phyloP scores from a whole-genome alignment of 2,797 vertebrate species.

The Apodemus agrarius region DNA sequence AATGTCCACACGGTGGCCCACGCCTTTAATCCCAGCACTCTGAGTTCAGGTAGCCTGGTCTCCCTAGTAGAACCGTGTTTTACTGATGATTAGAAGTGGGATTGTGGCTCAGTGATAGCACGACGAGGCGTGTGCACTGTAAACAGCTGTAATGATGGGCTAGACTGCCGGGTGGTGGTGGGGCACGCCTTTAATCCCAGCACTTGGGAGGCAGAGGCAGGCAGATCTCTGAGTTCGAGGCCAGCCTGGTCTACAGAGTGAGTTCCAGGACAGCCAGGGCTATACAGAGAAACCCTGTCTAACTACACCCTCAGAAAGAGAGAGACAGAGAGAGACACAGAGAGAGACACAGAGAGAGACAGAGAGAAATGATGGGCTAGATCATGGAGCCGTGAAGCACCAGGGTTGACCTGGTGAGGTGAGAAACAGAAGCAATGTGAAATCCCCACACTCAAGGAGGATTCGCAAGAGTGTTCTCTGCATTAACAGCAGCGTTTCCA shows the following conservation, averaged over 20 bases:
- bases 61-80: background rate
- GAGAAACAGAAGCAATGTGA: background rate
- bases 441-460: background rate
- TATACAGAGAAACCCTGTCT: too few relatives aligned
- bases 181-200: too few relatives aligned
- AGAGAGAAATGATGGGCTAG: background rate
- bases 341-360: too few relatives aligned
- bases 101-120: background rate
- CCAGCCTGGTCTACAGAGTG: too few relatives aligned
- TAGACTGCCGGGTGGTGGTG: background rate
- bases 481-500: slow-evolving; percentile 44
- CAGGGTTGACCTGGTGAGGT: too few relatives aligned
- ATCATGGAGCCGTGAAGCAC: background rate
- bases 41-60: background rate
- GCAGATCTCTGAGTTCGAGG: too few relatives aligned
- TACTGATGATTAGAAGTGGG: background rate
- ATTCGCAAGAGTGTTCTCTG: background rate
- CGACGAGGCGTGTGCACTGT: background rate
- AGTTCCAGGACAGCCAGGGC: too few relatives aligned
- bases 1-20: background rate
- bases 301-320: too few relatives aligned
- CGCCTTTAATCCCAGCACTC: background rate
- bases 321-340: too few relatives aligned
- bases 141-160: background rate
- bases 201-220: too few relatives aligned